Evolutionary conservation across 1,140 invertebrate species (phyloP).

Genomic region (Diuraphis noxia): DNA sequence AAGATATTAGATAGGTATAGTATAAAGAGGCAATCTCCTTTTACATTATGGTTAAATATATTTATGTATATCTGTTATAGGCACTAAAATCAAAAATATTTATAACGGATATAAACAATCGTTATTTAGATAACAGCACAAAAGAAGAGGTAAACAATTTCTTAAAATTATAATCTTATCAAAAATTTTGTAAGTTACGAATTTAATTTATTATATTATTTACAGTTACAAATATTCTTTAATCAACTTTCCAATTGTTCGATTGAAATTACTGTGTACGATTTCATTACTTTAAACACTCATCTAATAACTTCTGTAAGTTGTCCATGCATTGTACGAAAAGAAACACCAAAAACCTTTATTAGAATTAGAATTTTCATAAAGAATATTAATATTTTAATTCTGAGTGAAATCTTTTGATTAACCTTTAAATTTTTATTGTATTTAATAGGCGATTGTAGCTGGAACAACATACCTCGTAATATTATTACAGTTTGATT

Average conservation of each 20-base stretch:
- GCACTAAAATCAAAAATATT: background rate
- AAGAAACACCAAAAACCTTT: background rate
- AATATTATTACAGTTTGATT: slow-evolving; percentile 38
- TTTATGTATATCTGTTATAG: background rate
- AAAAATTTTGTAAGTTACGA: background rate
- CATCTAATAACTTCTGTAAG: slow-evolving; percentile 54
- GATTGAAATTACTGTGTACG: slow-evolving; percentile 55
- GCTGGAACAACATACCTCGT: slow-evolving; percentile 16
- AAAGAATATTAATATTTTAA: background rate
- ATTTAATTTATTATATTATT: background rate
- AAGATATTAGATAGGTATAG: too few species aligned
- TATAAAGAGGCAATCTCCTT: too few species aligned
- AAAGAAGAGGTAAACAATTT: slow-evolving; percentile 29
- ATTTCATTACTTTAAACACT: slow-evolving; percentile 55
- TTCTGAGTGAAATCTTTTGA: background rate
- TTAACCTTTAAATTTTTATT: background rate
- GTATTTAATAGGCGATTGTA: slow-evolving; percentile 15
- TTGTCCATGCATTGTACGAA: background rate
- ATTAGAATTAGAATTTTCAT: too few species aligned
- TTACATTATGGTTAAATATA: too few species aligned
- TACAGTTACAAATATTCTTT: slow-evolving; percentile 53
- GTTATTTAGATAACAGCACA: background rate
- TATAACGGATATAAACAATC: slow-evolving; percentile 44
- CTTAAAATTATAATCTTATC: background rate
- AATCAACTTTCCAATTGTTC: slow-evolving; percentile 42